These are phyloP conservation scores for Volucella inanis DNA, from an alignment of 2,888 invertebrate species.

Conservation along the genomic window DNA sequence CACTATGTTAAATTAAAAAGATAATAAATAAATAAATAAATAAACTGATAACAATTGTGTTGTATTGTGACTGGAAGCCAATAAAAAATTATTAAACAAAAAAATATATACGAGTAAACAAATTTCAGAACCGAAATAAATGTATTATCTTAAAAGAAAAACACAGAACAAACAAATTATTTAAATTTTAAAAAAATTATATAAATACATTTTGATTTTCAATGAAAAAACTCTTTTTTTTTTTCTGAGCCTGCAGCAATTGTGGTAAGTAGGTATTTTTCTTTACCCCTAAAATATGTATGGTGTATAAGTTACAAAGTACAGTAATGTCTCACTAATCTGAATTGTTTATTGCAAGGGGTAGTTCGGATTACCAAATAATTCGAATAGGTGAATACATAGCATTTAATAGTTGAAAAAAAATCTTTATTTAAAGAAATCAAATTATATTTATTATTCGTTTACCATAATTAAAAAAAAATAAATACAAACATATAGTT, in stretches of 20 bases:
- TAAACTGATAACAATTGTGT: constrained; percentile 14
- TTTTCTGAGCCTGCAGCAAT: neutral
- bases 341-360: too few relatives aligned
- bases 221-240: constrained; percentile 9
- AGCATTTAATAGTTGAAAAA: too few relatives aligned
- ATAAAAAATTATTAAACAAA: constrained; percentile 20
- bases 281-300: too few relatives aligned
- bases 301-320: too few relatives aligned
- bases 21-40: neutral
- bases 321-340: too few relatives aligned
- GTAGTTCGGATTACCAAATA: too few relatives aligned
- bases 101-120: constrained; percentile 28
- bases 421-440: too few relatives aligned
- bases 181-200: constrained; percentile 50
- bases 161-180: constrained; percentile 19
- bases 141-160: constrained; percentile 46
- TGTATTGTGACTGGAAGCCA: constrained; percentile 52
- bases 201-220: constrained; percentile 56
- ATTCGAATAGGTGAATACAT: too few relatives aligned
- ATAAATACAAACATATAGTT: too few relatives aligned
- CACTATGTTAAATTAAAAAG: constrained; percentile 26
- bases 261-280: too few relatives aligned
- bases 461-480: too few relatives aligned
- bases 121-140: constrained; percentile 37
- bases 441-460: too few relatives aligned